phyloP scores from a whole-genome alignment of 2,797 vertebrate genomes.

The Sebastes steindachneri region DNA sequence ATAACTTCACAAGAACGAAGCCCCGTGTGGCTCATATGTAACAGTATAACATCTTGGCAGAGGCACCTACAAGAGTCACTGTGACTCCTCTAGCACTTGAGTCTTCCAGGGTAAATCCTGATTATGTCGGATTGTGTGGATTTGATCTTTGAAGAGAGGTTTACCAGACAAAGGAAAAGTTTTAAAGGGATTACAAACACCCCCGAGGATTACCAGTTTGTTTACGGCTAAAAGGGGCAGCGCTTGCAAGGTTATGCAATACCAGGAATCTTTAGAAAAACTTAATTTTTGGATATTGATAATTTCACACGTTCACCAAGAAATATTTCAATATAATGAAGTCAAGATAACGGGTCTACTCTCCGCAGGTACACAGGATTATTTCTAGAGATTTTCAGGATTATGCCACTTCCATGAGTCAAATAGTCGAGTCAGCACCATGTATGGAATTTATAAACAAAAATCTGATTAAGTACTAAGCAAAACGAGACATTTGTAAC shows the following conservation, averaged over 20 bases:
- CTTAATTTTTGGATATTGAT: not conserved
- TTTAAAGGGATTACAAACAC: slow-evolving; percentile 50
- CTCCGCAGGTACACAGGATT: not conserved
- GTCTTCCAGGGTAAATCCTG: slow-evolving; percentile 36
- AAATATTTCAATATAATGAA: not conserved
- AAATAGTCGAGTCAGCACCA: not conserved
- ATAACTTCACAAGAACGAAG: not conserved
- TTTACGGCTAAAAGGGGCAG: slow-evolving; percentile 7
- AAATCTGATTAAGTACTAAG: not conserved
- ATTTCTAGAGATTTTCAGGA: not conserved
- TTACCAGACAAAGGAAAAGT: slow-evolving; percentile 32
- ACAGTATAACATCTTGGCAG: not conserved
- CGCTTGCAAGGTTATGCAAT: not conserved
- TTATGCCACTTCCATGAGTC: not conserved
- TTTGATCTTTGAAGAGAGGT: slow-evolving; percentile 36
- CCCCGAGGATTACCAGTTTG: slow-evolving; percentile 28
- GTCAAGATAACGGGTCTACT: not conserved
- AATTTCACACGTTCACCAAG: not conserved
- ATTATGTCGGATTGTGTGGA: slow-evolving; percentile 48
- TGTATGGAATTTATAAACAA: not conserved
- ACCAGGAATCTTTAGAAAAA: not conserved
- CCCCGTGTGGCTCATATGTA: not conserved
- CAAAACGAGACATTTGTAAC: not conserved
- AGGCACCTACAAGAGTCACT: not conserved
- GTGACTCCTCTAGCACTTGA: not conserved